Conservation (phyloP, 2,113 vertebrate species). For the Lycaon pictus region DNA sequence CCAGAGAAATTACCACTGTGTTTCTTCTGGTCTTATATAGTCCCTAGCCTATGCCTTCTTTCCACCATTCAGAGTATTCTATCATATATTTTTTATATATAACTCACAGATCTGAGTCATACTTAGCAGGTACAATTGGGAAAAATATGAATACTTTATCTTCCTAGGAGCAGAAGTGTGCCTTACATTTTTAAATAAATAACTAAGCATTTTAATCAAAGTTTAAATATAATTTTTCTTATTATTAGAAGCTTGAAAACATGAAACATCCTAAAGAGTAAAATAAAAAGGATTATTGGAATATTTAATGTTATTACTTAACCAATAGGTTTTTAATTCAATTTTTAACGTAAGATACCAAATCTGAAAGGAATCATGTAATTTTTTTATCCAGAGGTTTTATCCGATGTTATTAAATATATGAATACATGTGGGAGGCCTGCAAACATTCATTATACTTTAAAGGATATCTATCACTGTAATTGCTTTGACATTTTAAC, state of each 20-base stretch:
- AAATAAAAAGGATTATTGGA: not conserved
- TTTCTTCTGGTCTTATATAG: not conserved
- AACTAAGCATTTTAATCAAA: not conserved
- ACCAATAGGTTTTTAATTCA: not conserved
- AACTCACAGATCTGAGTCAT: not conserved
- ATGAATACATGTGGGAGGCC: not conserved
- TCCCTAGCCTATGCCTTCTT: not conserved
- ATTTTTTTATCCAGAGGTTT: not conserved
- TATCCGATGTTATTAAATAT: not conserved
- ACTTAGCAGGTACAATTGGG: not conserved
- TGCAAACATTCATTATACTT: not conserved
- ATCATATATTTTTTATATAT: slow-evolving; percentile 5
- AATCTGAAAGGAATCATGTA: not conserved
- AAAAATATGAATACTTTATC: not conserved
- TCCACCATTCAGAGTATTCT: not conserved
- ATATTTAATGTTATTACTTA: not conserved
- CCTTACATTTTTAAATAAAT: slow-evolving; percentile 1
- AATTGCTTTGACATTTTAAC: not conserved
- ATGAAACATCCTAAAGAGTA: not conserved
- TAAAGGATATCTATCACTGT: not conserved
- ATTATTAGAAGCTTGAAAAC: not conserved
- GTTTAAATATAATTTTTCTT: not conserved
- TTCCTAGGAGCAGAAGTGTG: not conserved
- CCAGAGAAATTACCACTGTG: not conserved
- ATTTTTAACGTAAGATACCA: not conserved